Conservation (phyloP, 2,888 invertebrate species). For the Subacronicta megacephala region DNA sequence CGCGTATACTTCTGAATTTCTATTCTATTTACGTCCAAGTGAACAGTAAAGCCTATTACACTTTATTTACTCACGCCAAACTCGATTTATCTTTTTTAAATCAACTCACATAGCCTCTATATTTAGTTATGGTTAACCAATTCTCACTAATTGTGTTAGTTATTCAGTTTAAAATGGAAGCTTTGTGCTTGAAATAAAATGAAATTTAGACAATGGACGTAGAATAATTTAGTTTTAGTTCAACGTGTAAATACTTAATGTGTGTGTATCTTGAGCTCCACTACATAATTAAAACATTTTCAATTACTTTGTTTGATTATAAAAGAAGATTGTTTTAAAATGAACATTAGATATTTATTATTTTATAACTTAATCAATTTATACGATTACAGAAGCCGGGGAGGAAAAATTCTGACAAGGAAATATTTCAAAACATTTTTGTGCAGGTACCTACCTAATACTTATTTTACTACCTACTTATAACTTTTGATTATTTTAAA, state of each 20-base stretch:
- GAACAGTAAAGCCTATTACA: constrained; percentile 44
- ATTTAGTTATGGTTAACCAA: constrained; percentile 36
- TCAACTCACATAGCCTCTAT: constrained; percentile 24
- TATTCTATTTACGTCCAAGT: constrained; percentile 39
- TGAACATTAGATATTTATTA: too few relatives aligned
- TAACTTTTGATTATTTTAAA: too few relatives aligned
- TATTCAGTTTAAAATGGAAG: constrained; percentile 12
- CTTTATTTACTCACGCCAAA: constrained; percentile 45
- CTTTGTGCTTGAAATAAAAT: constrained; percentile 28
- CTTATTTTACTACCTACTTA: too few relatives aligned
- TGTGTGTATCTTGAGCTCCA: not conserved
- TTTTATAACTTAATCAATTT: too few relatives aligned
- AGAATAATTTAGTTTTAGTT: constrained; percentile 27
- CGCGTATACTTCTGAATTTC: constrained; percentile 35
- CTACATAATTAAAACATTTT: constrained; percentile 5
- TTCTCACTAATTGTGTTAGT: constrained; percentile 22
- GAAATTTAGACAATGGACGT: constrained; percentile 14
- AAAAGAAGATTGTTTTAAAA: not conserved
- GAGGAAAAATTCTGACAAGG: too few relatives aligned
- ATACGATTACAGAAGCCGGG: too few relatives aligned
- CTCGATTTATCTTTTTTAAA: constrained; percentile 47
- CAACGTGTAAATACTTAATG: constrained; percentile 22
- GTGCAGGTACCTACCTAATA: too few relatives aligned
- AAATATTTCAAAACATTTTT: too few relatives aligned
- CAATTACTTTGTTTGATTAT: not conserved